Evolutionary conservation across 2,113 vertebrate species (phyloP), one percentile per base, ranked within the genome.

Genomic region (Solea senegalensis): DNA sequence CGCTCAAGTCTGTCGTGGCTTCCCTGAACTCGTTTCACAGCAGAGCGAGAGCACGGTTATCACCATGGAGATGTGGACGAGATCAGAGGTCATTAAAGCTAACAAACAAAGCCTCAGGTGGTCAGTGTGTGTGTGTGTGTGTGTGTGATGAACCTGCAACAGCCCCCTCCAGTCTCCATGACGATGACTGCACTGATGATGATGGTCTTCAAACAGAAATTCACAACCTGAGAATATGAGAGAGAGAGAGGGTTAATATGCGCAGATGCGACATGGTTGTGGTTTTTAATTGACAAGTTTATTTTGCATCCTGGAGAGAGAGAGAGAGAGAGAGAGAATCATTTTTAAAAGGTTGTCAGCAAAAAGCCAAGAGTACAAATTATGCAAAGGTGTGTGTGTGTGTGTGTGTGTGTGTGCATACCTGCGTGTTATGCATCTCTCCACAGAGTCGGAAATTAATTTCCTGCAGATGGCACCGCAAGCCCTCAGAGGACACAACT

Each of bases 391-490:
- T 52, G 39, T 64, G 51, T 28, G 46, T 57, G 0, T 34, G 50
- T 56, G 28, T 60, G n/a, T 61, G 55, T 57, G 10, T 53, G 34
- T 34, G 34, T 2, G 0, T 34, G 34, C 8, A 1, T 58, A 16
- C 27, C 40, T 61, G 46, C 62, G 51, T 34, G 62, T 52, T 41
- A n/a, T 65, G 0, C 51, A 4, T 72, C 41, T 71, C 21, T 69
- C 16, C 11, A 40, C 15, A 21, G 28, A 15, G 55, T 48, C 48
- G 28, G 44, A 75, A 77, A 72, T 14, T 72, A 56, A 85, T 83
- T 88, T 72, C 48, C 48, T 72, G 68, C 82, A 84, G 82, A 82
- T 88, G 81, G 82, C 57, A 78, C 64, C 11, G 53, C 77, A 68
- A 71, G 48, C 65, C 64, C 73, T 74, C 55, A n/a, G 72, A 54